Evolutionary conservation across 1,140 invertebrate species (phyloP).

Genomic region (Trissolcus basalis): DNA sequence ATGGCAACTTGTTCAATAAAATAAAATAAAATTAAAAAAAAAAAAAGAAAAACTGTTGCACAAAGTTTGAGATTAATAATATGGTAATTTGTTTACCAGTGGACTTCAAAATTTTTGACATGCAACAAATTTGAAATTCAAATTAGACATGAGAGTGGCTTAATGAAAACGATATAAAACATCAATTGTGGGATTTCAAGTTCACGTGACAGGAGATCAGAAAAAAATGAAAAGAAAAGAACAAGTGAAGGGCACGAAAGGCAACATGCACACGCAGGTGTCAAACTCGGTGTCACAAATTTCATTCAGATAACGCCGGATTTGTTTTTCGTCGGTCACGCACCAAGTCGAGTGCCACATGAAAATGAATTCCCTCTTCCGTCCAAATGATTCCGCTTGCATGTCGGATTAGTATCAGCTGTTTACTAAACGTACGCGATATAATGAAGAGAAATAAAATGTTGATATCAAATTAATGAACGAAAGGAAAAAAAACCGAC

Average conservation of each 20-base stretch:
- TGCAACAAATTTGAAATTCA: neutral
- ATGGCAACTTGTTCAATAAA: too few relatives aligned
- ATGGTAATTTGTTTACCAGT: too few relatives aligned
- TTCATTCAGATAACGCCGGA: constrained; percentile 30
- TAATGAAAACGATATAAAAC: constrained; percentile 8
- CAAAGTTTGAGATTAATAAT: too few relatives aligned
- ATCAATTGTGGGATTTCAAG: constrained; percentile 3
- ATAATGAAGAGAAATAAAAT: too few relatives aligned
- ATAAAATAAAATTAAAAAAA: too few relatives aligned
- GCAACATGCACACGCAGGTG: constrained; percentile 18
- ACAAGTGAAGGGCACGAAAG: constrained; percentile 27
- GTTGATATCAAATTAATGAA: too few relatives aligned
- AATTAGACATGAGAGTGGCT: neutral
- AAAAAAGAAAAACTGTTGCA: too few relatives aligned
- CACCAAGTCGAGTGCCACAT: neutral
- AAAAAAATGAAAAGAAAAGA: constrained; percentile 15
- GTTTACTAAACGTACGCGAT: too few relatives aligned
- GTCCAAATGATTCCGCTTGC: constrained; percentile 22
- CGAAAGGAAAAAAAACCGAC: too few relatives aligned
- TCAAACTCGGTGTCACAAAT: constrained; percentile 40
- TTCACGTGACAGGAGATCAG: constrained; percentile 16
- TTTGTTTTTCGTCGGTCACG: constrained; percentile 35
- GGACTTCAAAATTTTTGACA: too few relatives aligned
- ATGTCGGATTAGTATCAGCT: constrained; percentile 31
- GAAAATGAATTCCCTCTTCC: constrained; percentile 14